Conservation (phyloP, 2,888 invertebrate species). For the Dasysyrphus albostriatus region DNA sequence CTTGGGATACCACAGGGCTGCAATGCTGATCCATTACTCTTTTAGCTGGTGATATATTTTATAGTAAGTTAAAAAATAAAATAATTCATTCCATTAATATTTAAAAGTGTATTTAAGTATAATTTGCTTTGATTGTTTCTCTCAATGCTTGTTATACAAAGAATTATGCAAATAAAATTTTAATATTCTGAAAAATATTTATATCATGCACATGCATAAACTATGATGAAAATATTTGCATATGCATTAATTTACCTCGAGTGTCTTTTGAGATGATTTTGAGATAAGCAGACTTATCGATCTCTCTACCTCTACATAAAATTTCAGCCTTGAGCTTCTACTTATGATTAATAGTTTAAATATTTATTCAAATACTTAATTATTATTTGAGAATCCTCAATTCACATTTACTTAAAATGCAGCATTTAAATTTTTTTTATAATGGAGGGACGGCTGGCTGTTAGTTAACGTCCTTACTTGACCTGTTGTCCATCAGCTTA, state of each 20-base stretch:
- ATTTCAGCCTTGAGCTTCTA: constrained; percentile 10
- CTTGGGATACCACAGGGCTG: too few species aligned
- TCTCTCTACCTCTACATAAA: not conserved
- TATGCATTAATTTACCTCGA: not conserved
- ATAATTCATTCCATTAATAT: too few species aligned
- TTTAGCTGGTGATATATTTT: too few species aligned
- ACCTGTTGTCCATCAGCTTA: constrained; percentile 27
- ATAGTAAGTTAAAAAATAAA: too few species aligned
- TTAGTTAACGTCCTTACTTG: constrained; percentile 19
- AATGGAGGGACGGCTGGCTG: not conserved
- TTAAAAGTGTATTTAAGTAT: too few species aligned
- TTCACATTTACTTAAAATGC: not conserved
- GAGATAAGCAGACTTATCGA: not conserved
- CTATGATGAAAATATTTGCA: not conserved
- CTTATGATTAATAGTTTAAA: constrained; percentile 35
- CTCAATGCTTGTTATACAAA: not conserved
- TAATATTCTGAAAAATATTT: not conserved
- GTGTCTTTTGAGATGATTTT: not conserved
- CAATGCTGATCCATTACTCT: too few species aligned
- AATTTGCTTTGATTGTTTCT: not conserved
- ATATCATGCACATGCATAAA: not conserved
- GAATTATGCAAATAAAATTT: not conserved
- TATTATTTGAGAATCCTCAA: not conserved
- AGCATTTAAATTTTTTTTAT: not conserved
- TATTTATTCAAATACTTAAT: constrained; percentile 27